Evolutionary conservation across 2,888 invertebrate genomes (phyloP).

Genomic region (Apodemia hepburni): DNA sequence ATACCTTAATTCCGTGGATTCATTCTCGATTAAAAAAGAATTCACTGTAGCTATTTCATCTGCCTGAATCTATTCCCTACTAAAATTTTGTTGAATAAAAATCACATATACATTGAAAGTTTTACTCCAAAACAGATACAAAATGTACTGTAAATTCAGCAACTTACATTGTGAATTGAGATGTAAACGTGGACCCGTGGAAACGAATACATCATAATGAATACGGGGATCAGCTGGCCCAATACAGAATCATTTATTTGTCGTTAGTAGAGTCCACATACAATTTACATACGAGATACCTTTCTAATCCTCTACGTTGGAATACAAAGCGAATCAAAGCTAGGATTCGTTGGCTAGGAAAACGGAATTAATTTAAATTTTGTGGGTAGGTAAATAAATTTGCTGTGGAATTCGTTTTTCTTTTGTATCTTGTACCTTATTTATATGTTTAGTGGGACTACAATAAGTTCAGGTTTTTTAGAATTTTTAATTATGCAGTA

Average conservation of each 20-base stretch:
- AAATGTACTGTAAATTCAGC: neutral
- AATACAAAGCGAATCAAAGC: slow-evolving; percentile 36
- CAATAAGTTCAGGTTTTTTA: neutral
- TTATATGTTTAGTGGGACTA: neutral
- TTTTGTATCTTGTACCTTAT: neutral
- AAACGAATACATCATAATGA: slow-evolving; percentile 19
- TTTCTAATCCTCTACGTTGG: slow-evolving; percentile 42
- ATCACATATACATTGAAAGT: slow-evolving; percentile 1
- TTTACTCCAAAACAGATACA: neutral
- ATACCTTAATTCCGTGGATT: neutral
- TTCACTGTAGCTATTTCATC: neutral
- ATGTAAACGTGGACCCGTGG: neutral
- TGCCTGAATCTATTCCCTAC: neutral
- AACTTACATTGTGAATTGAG: neutral
- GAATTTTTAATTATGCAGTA: too few species aligned
- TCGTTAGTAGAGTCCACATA: slow-evolving; percentile 40
- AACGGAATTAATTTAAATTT: slow-evolving; percentile 18
- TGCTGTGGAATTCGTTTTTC: slow-evolving; percentile 6
- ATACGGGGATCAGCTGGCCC: slow-evolving; percentile 38
- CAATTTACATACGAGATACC: slow-evolving; percentile 49
- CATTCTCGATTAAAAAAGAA: neutral
- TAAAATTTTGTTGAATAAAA: neutral
- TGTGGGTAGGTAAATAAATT: slow-evolving; percentile 9
- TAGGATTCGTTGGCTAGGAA: slow-evolving; percentile 16
- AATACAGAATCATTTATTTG: slow-evolving; percentile 38